phyloP scores from a whole-genome alignment of 2,797 vertebrate genomes.

The Amblyopsis hoosieri region DNA sequence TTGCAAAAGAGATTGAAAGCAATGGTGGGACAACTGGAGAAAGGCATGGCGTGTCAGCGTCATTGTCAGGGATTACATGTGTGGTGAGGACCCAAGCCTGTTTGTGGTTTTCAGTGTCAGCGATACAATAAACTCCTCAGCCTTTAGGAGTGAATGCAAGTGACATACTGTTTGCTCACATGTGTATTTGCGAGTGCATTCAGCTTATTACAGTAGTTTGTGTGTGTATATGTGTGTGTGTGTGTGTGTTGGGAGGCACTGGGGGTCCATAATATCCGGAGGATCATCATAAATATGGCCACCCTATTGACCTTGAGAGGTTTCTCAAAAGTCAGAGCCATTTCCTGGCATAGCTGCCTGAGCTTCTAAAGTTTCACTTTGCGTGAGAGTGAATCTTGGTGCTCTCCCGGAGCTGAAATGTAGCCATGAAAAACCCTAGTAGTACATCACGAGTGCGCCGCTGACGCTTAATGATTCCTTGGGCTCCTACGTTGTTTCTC shows the following conservation, averaged over 20 bases:
- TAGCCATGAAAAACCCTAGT: constrained; percentile 16
- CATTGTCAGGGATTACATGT: constrained; percentile 56
- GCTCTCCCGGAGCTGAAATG: constrained; percentile 8
- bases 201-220: constrained; percentile 16
- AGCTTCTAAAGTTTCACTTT: too few species aligned
- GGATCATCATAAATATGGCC: background rate
- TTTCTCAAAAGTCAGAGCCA: too few species aligned
- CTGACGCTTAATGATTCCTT: constrained; percentile 31
- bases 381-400: too few species aligned
- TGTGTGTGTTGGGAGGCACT: background rate
- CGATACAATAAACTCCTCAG: constrained; percentile 65
- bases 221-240: constrained; percentile 31
- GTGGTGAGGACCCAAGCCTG: constrained; percentile 45
- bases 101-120: constrained; percentile 72
- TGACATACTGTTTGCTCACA: constrained; percentile 53
- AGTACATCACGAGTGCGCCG: constrained; percentile 45
- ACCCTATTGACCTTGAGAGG: background rate
- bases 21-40: constrained; percentile 21
- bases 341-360: too few species aligned
- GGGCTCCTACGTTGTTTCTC: constrained; percentile 35
- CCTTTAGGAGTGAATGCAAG: constrained; percentile 38
- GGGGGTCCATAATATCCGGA: background rate
- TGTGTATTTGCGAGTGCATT: constrained; percentile 45
- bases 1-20: constrained; percentile 25
- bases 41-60: constrained; percentile 44